Conservation (phyloP, 2,888 invertebrate genomes). For the Ophioninae sp. region DNA sequence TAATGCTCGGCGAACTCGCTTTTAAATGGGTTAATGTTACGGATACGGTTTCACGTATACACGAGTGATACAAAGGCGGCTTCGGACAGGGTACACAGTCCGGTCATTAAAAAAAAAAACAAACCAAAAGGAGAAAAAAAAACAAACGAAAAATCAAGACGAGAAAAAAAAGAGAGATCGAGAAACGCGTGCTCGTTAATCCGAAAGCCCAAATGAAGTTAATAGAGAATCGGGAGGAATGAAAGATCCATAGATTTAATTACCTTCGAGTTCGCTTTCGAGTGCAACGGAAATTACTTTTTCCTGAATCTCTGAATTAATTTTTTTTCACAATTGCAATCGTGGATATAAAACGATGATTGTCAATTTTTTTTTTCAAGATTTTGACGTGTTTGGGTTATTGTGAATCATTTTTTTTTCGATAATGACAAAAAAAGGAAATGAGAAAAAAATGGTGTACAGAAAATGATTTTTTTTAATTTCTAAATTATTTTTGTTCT, state of each 20-base stretch:
- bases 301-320: too few relatives aligned
- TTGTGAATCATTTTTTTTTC: too few relatives aligned
- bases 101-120: not conserved
- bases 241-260: slow-evolving; percentile 28
- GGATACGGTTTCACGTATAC: slow-evolving; percentile 49
- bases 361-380: too few relatives aligned
- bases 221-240: not conserved
- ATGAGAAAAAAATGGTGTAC: too few relatives aligned
- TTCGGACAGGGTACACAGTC: slow-evolving; percentile 13
- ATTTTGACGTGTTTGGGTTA: too few relatives aligned
- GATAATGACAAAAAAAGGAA: too few relatives aligned
- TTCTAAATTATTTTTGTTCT: too few relatives aligned
- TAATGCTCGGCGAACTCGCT: slow-evolving; percentile 22
- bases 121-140: too few relatives aligned
- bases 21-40: slow-evolving; percentile 37
- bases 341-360: too few relatives aligned
- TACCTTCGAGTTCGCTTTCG: not conserved
- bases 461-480: too few relatives aligned
- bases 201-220: slow-evolving; percentile 8
- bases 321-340: too few relatives aligned
- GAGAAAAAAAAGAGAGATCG: slow-evolving; percentile 18
- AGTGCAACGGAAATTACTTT: too few relatives aligned
- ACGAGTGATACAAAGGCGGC: slow-evolving; percentile 25
- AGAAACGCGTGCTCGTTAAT: slow-evolving; percentile 20
- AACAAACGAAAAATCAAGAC: slow-evolving; percentile 1